These are phyloP conservation scores for Pelodytes ibericus DNA, from an alignment of 2,797 vertebrate genomes.

Conservation along the genomic window DNA sequence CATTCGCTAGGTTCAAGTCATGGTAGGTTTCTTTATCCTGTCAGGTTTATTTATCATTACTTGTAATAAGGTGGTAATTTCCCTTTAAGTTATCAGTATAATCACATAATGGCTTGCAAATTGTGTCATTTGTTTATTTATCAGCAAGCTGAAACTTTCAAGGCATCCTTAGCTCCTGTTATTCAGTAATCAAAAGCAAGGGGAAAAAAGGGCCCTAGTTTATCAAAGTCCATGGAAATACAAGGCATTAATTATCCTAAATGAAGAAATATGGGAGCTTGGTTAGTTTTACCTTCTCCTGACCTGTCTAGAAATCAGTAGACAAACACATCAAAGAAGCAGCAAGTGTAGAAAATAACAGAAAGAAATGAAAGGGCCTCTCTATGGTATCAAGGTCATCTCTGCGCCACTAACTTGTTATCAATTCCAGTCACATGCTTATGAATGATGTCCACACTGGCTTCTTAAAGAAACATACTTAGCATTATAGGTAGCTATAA, in stretches of 20 bases:
- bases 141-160: conserved; percentile 56
- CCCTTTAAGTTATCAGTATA: background rate
- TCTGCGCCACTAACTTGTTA: conserved; percentile 61
- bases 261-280: conserved; percentile 80
- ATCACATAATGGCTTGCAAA: background rate
- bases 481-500: too few species aligned
- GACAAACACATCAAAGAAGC: conserved; percentile 73
- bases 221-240: conserved; percentile 77
- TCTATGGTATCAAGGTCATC: conserved; percentile 62
- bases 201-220: conserved; percentile 66
- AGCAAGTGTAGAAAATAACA: conserved; percentile 62
- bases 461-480: background rate
- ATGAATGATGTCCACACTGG: background rate
- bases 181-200: conserved; percentile 68
- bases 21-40: background rate
- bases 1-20: background rate
- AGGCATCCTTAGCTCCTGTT: conserved; percentile 69
- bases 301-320: conserved; percentile 66
- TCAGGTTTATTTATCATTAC: background rate
- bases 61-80: background rate
- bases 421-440: conserved; percentile 55
- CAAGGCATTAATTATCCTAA: conserved; percentile 86
- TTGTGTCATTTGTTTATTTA: background rate
- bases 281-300: conserved; percentile 68
- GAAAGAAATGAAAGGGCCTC: conserved; percentile 42